Evolutionary conservation across 1,140 invertebrate species (phyloP), one percentile per base, ranked within the genome.

Genomic region (Cydia strobilella): DNA sequence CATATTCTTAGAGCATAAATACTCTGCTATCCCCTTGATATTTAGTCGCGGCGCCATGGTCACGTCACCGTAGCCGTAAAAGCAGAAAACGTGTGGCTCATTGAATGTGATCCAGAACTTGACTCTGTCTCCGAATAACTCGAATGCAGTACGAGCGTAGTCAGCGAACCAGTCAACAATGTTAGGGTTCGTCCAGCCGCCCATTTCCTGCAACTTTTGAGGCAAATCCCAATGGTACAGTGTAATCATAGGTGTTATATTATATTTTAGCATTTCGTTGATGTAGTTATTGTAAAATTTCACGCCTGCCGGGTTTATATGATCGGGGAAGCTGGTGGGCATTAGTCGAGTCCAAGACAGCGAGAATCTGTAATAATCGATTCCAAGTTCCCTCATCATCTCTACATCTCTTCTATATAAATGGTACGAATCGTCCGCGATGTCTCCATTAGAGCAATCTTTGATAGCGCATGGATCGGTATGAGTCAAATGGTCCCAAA

Each of bases 151-250:
- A 31, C 90, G 84, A 0, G 95, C 94, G 79, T 94, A 95, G 78
- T 95, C 94, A 31, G 87, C 92, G 76, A 94, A 95, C 73, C 93
- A 87, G 1, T 94, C 93, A 27, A 93, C 91, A 73, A 95, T 94
- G 62, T 92, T 77, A 15, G 92, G 92, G 81, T 95, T 95, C 7
- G 93, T 89, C 94, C 94, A 95, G 2, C 94, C 95, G 7, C 94
- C 95, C 35, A 94, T 75, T 65, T 94, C 92, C 80, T 95, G 93
- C 9, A 95, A 77, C 10, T 79, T 76, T 76, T 94, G 89, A 1
- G 94, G 95, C 72, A 95, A 79, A 62, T 95, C 95, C 94, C 94
- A 95, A 76, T 95, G 94, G 80, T 94, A 95, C n/a, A 95, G 86
- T 0, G 94, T 95, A 0, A 95, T 93, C 87, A 94, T 93, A 4